These are phyloP conservation scores for Hippocampus kuda DNA, from an alignment of 2,797 vertebrate genomes.

Conservation along the genomic window DNA sequence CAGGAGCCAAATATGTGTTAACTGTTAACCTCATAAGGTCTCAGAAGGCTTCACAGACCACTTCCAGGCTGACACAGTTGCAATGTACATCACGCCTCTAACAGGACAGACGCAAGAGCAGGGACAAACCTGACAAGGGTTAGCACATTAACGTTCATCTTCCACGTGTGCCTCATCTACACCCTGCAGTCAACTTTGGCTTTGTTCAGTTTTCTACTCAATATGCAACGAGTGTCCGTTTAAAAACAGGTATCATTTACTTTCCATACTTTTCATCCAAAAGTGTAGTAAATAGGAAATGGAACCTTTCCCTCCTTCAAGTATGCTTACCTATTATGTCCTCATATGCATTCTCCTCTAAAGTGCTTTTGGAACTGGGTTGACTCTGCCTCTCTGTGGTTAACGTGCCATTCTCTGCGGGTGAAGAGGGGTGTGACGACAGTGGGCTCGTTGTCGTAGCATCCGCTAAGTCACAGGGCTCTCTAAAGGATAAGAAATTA, in stretches of 20 bases:
- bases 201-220: neutral
- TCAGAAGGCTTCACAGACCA: slow-evolving; percentile 6
- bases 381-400: slow-evolving; percentile 69
- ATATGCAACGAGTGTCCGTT: neutral
- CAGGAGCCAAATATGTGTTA: slow-evolving; percentile 11
- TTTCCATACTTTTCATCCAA: neutral
- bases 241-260: neutral
- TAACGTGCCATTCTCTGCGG: slow-evolving; percentile 83
- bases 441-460: slow-evolving; percentile 68
- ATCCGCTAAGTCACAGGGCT: slow-evolving; percentile 90
- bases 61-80: slow-evolving; percentile 13
- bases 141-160: too few relatives aligned
- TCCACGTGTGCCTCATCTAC: too few relatives aligned
- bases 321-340: slow-evolving; percentile 89
- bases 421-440: slow-evolving; percentile 77
- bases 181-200: too few relatives aligned
- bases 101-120: neutral
- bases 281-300: neutral
- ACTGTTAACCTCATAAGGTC: slow-evolving; percentile 17
- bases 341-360: slow-evolving; percentile 97
- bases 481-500: slow-evolving; percentile 63
- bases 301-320: neutral
- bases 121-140: too few relatives aligned
- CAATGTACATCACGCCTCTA: slow-evolving; percentile 6
- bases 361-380: slow-evolving; percentile 90